Evolutionary conservation across 2,797 vertebrate species (phyloP).

Genomic region (Xiphophorus birchmanni): DNA sequence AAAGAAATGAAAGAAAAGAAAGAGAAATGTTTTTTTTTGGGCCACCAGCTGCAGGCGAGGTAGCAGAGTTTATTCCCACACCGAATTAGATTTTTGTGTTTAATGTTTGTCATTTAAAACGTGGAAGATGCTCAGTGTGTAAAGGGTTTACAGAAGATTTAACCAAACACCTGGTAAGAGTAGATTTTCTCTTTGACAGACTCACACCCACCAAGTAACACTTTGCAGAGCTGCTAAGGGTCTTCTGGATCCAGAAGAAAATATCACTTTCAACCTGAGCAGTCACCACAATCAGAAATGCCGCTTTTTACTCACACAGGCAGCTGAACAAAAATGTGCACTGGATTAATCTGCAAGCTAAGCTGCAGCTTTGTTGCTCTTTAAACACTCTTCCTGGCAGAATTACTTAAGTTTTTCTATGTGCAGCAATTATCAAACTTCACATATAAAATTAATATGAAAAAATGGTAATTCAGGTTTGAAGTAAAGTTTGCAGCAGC

Average conservation of each 20-base stretch:
- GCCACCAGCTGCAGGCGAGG: constrained; percentile 56
- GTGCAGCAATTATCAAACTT: neutral
- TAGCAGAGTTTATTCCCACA: constrained; percentile 42
- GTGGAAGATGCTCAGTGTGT: constrained; percentile 43
- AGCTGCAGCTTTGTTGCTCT: neutral
- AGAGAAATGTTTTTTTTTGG: constrained; percentile 8
- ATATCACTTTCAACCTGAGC: constrained; percentile 12
- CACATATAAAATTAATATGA: neutral
- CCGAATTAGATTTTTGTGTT: constrained; percentile 36
- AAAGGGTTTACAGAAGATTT: constrained; percentile 32
- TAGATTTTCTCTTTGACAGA: constrained; percentile 28
- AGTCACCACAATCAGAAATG: constrained; percentile 10
- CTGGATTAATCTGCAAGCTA: constrained; percentile 7
- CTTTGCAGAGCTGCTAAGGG: constrained; percentile 31
- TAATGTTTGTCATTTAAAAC: constrained; percentile 41
- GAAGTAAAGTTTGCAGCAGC: neutral
- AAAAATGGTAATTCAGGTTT: constrained; percentile 9
- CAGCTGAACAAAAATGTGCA: neutral
- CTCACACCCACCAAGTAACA: constrained; percentile 30
- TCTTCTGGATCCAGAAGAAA: constrained; percentile 29
- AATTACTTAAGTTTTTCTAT: neutral
- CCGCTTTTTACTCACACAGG: constrained; percentile 1
- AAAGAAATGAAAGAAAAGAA: neutral
- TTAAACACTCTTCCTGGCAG: neutral
- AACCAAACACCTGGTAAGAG: constrained; percentile 46